Conservation (phyloP, 2,113 vertebrate genomes). For the Pristiophorus japonicus region DNA sequence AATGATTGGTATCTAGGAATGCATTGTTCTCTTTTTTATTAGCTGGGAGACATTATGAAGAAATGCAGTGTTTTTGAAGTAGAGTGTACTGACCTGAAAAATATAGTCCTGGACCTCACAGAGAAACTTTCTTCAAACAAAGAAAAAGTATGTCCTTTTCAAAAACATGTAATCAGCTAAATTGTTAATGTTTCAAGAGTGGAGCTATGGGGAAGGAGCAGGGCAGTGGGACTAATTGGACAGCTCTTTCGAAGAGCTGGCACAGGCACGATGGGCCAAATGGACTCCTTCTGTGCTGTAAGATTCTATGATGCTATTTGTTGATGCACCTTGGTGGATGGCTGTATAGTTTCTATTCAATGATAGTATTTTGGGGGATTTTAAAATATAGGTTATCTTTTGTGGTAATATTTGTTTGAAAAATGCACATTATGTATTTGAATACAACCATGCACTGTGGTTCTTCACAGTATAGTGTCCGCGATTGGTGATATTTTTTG, state of each 20-base stretch:
- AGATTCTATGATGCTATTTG: not conserved
- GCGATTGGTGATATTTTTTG: not conserved
- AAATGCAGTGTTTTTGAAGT: constrained; percentile 62
- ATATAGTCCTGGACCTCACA: constrained; percentile 59
- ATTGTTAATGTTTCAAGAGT: not conserved
- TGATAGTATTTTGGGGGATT: too few species aligned
- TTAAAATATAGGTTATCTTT: too few species aligned
- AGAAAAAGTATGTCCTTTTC: constrained; percentile 64
- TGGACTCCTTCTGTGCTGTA: not conserved
- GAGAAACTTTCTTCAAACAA: constrained; percentile 65
- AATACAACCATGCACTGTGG: not conserved
- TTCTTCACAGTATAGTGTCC: not conserved
- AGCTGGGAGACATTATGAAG: constrained; percentile 63
- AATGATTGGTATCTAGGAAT: not conserved
- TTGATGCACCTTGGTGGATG: not conserved
- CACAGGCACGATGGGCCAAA: not conserved
- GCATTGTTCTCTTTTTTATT: constrained; percentile 38
- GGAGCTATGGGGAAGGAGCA: not conserved
- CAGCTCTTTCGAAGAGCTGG: not conserved
- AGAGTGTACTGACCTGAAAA: constrained; percentile 62
- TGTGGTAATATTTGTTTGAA: too few species aligned
- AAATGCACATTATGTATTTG: too few species aligned
- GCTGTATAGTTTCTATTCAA: not conserved
- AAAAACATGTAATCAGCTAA: not conserved
- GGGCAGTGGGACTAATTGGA: not conserved